A percentile compares a stretch with the other conserved stretches of the same genome.
phyloP scores from a whole-genome alignment of 2,113 vertebrate genomes.

The Acanthochromis polyacanthus region DNA sequence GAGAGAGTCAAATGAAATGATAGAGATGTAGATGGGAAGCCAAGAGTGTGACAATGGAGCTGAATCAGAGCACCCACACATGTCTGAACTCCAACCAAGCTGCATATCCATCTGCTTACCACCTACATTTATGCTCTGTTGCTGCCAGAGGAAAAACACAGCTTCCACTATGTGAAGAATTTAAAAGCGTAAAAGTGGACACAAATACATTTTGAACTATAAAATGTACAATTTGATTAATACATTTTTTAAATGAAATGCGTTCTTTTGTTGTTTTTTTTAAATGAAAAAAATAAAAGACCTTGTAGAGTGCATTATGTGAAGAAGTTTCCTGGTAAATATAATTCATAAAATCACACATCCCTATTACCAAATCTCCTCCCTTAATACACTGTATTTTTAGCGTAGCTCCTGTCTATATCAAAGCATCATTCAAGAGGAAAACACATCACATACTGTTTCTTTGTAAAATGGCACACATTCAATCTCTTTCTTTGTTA shows the following conservation, averaged over 20 bases:
- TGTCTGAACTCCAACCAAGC: conserved; percentile 34
- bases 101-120: conserved; percentile 57
- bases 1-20: conserved; percentile 48
- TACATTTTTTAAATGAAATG: neutral
- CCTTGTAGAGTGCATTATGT: neutral
- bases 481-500: neutral
- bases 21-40: conserved; percentile 53
- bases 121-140: conserved; percentile 13
- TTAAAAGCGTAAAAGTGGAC: too few relatives aligned
- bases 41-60: conserved; percentile 44
- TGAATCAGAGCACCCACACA: conserved; percentile 58
- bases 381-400: neutral
- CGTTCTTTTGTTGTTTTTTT: neutral
- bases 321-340: neutral
- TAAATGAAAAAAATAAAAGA: neutral
- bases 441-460: neutral
- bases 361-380: too few relatives aligned
- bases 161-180: neutral
- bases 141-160: neutral
- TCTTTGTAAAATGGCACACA: neutral
- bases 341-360: neutral
- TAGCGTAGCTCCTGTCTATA: neutral
- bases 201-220: neutral
- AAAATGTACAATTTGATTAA: neutral
- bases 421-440: neutral